Conservation (phyloP, 1,140 invertebrate genomes). For the Sitodiplosis mosellana region DNA sequence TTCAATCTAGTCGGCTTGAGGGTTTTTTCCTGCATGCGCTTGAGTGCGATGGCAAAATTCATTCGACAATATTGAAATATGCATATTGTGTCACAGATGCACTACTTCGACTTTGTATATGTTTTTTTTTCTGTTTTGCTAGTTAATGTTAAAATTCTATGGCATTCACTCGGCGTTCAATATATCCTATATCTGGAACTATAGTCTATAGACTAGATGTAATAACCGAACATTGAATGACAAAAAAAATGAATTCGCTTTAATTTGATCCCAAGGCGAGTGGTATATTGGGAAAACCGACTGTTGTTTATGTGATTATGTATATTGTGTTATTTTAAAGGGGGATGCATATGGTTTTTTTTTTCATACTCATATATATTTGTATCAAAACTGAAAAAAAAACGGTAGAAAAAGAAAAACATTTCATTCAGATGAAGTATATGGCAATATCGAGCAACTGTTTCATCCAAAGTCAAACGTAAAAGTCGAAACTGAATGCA, state of each 20-base stretch:
- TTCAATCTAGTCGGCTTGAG: too few species aligned
- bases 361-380: neutral
- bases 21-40: too few species aligned
- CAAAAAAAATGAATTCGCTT: too few species aligned
- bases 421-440: neutral
- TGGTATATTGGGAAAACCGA: neutral
- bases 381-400: too few species aligned
- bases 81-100: neutral
- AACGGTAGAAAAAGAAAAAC: neutral
- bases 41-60: neutral
- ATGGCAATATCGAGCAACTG: too few species aligned
- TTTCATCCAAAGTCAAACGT: conserved; percentile 5
- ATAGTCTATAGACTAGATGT: neutral
- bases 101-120: neutral
- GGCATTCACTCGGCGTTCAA: too few species aligned
- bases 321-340: too few species aligned
- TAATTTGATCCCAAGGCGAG: too few species aligned
- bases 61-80: neutral
- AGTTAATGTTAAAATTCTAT: too few species aligned
- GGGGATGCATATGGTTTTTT: neutral
- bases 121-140: neutral
- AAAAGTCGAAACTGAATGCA: neutral
- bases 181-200: too few species aligned
- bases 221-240: too few species aligned
- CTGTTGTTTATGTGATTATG: neutral